phyloP scores from a whole-genome alignment of 2,113 vertebrate genomes.

The Tautogolabrus adspersus region DNA sequence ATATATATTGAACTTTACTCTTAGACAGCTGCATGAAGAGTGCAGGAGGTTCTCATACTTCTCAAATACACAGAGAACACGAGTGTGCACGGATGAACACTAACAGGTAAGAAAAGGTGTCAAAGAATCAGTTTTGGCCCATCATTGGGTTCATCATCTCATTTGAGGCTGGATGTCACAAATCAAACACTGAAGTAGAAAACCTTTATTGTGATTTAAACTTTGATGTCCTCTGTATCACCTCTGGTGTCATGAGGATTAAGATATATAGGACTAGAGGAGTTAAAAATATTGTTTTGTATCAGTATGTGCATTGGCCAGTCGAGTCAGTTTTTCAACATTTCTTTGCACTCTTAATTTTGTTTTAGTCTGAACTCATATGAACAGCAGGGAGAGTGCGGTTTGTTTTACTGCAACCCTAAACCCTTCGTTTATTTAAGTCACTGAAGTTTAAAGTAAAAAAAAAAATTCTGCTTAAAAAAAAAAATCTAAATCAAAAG shows the following conservation, averaged over 20 bases:
- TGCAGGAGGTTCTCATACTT: slow-evolving; percentile 58
- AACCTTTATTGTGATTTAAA: slow-evolving; percentile 43
- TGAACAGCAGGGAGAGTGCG: too few relatives aligned
- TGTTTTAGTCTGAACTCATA: slow-evolving; percentile 1
- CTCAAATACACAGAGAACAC: slow-evolving; percentile 35
- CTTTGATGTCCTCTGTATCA: neutral
- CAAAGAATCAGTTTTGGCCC: slow-evolving; percentile 36
- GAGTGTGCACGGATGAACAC: slow-evolving; percentile 28
- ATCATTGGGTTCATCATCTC: slow-evolving; percentile 40
- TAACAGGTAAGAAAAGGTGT: slow-evolving; percentile 59
- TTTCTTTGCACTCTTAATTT: neutral
- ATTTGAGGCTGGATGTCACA: slow-evolving; percentile 38
- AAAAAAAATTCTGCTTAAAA: neutral
- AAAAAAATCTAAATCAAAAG: too few relatives aligned
- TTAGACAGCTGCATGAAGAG: slow-evolving; percentile 65
- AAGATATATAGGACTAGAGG: neutral
- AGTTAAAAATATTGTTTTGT: neutral
- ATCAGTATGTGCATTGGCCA: neutral
- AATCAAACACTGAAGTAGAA: slow-evolving; percentile 24
- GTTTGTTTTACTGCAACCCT: neutral
- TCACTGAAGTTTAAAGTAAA: neutral
- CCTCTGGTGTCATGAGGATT: slow-evolving; percentile 3
- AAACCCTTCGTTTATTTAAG: neutral
- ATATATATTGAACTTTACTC: slow-evolving; percentile 66
- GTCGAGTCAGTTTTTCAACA: neutral